Base-by-base conservation (phyloP, 2,797 vertebrate genomes). In the Amphiprion clarkii region DNA sequence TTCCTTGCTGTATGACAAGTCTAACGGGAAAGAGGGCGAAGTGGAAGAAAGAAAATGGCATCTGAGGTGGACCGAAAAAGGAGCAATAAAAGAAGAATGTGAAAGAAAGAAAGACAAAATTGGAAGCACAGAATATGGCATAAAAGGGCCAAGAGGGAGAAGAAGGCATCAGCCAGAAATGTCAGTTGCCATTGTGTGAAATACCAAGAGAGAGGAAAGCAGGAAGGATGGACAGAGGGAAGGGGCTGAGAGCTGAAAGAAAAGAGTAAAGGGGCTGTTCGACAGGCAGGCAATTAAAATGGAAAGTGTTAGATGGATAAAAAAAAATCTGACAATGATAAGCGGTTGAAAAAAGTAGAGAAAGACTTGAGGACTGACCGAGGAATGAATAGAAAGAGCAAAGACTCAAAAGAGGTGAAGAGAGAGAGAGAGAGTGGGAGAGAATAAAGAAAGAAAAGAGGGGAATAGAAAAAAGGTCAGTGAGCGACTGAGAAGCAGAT, bases 151-250 rank as follows among this genome's bases (percentile, higher is more conserved):
- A 71, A 27, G 23, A 85, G 84, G 61, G 72, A 81, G 68, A 70
- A 68, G 39, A 71, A 48, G 60, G 57, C 71, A 52, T 74, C 78
- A 68, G 58, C 46, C 67, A 56, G 70, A 89, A 88, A 92, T 89
- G 89, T 92, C 88, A 88, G 72, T 58, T 59, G 59, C 78, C 59
- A 81, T 81, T 88, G 58, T 63, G 60, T 78, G 68, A 90, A 89
- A 90, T 80, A 87, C 56, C 78, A 87, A 36, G 40, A 76, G 11
- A 54, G 52, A 52, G 40, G 0, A 60, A 59, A 68, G 40, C 44
- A 55, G 64, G 74, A 23, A 6, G 55, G 60, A 76, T 71, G 71
- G 65, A 59, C 12, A 23, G n/a, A 31, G 17, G 5, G 21, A 56
- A 53, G 14, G 19, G 25, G 23, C 44, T 31, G 52, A 12, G 17